These are phyloP conservation scores for Bursaphelenchus okinawaensis DNA, from an alignment of 2,888 invertebrate genomes.

Conservation along the genomic window DNA sequence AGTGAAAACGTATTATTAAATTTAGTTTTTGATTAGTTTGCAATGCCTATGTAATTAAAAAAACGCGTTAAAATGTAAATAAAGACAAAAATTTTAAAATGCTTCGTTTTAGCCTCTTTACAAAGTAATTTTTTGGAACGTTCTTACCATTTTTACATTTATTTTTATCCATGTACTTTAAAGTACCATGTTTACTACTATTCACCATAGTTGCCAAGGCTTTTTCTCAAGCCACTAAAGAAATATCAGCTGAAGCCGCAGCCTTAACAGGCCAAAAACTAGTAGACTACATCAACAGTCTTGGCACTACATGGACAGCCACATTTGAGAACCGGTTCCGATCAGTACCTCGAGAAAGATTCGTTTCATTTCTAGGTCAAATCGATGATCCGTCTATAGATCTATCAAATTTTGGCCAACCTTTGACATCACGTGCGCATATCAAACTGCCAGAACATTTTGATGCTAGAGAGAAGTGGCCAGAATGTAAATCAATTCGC, in stretches of 20 bases:
- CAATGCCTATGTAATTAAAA: no score
- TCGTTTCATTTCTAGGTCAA: not conserved
- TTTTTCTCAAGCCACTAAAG: not conserved
- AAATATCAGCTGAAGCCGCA: not conserved
- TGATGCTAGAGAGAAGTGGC: slow-evolving; percentile 9
- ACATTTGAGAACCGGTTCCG: not conserved
- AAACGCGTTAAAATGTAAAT: no score
- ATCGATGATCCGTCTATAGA: not conserved
- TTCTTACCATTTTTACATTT: no score
- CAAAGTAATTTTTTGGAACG: no score
- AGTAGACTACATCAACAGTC: slow-evolving; percentile 14
- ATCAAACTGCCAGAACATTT: slow-evolving; percentile 6
- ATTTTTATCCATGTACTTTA: no score
- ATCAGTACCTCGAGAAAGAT: not conserved
- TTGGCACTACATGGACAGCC: not conserved
- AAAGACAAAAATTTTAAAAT: no score
- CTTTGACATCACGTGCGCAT: not conserved
- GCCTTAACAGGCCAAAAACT: slow-evolving; percentile 5
- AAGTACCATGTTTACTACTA: no score
- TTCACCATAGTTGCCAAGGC: no score
- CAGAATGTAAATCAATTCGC: slow-evolving; percentile 1
- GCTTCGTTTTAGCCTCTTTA: no score
- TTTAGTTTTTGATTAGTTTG: no score
- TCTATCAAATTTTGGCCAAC: not conserved
- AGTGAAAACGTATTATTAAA: no score